Conservation (phyloP, 2,113 vertebrate species). For the Eclectus roratus region DNA sequence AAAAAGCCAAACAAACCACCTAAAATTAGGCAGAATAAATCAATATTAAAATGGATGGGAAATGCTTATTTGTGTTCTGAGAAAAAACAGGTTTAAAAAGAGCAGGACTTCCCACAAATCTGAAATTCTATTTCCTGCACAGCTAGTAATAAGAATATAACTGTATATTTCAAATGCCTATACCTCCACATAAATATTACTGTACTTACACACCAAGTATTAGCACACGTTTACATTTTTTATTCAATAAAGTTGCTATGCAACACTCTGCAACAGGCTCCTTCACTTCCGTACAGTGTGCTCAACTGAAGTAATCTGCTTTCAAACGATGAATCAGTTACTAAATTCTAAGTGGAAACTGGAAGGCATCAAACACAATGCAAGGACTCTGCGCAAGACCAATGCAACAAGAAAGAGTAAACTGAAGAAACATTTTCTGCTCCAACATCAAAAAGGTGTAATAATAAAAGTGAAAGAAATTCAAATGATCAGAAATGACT, state of each 20-base stretch:
- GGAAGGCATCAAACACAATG: neutral
- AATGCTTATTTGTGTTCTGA: neutral
- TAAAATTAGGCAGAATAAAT: neutral
- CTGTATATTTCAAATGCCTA: neutral
- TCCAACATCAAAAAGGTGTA: neutral
- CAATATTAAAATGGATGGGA: neutral
- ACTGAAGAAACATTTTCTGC: neutral
- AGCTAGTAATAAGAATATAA: neutral
- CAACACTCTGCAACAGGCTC: slow-evolving; percentile 17
- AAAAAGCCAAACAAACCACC: neutral
- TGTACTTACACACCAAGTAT: neutral
- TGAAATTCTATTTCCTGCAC: neutral
- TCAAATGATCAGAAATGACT: neutral
- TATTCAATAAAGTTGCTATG: slow-evolving; percentile 24
- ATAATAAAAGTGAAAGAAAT: neutral
- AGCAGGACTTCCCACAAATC: neutral
- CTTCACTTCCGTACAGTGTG: neutral
- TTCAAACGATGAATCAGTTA: slow-evolving; percentile 29
- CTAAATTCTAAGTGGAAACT: slow-evolving; percentile 15
- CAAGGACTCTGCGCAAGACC: neutral
- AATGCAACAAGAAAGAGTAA: neutral
- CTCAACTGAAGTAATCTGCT: slow-evolving; percentile 17
- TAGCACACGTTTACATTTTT: neutral
- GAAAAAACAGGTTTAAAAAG: neutral
- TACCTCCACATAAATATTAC: neutral